Conservation (phyloP, 2,888 invertebrate species). For the Cremastobaeus sp. region DNA sequence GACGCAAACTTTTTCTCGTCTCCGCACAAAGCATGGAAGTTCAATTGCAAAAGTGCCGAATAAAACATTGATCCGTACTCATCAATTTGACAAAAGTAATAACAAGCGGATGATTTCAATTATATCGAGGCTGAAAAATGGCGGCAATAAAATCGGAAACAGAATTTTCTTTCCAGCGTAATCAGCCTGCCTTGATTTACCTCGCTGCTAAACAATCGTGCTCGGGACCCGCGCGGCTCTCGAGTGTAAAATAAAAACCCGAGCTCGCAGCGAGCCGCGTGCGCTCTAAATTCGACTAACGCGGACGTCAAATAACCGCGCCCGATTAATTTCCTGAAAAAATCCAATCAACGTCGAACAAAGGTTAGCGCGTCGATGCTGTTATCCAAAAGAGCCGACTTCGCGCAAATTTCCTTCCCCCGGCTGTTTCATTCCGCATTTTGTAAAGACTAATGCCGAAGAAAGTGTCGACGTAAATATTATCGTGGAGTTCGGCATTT, state of each 20-base stretch:
- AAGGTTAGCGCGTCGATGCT: conserved; percentile 34
- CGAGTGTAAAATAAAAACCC: conserved; percentile 31
- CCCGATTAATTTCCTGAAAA: conserved; percentile 57
- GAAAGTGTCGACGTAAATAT: too few relatives aligned
- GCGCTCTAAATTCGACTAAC: conserved; percentile 39
- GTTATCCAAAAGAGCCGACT: conserved; percentile 8
- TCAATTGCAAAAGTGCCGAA: too few relatives aligned
- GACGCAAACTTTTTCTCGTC: too few relatives aligned
- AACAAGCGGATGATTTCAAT: too few relatives aligned
- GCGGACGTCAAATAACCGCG: conserved; percentile 49
- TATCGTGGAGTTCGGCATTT: too few relatives aligned
- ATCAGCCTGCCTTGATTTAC: conserved; percentile 33
- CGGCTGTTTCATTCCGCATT: conserved; percentile 11
- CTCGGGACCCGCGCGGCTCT: conserved; percentile 5
- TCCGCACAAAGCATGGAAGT: too few relatives aligned
- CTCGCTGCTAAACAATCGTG: conserved; percentile 28
- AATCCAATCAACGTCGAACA: conserved; percentile 56
- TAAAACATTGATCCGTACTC: too few relatives aligned
- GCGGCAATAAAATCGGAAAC: too few relatives aligned
- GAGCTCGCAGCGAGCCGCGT: conserved; percentile 17
- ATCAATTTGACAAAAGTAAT: too few relatives aligned
- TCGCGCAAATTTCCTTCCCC: conserved; percentile 7
- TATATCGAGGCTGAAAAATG: too few relatives aligned
- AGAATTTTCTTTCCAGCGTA: conserved; percentile 9
- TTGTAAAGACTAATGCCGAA: neutral